phyloP scores from a whole-genome alignment of 2,113 vertebrate species.

The Eidolon helvum region DNA sequence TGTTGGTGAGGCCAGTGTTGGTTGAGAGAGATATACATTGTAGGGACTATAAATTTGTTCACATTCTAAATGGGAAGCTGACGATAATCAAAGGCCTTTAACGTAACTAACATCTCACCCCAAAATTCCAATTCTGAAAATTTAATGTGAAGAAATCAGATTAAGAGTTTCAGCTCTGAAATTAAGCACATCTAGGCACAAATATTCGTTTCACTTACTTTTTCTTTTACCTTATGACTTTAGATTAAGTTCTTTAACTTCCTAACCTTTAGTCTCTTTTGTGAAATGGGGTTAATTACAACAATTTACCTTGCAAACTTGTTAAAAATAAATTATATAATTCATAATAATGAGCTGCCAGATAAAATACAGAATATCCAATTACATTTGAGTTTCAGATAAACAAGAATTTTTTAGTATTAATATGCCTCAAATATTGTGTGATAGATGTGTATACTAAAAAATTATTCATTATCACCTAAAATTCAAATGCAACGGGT shows the following conservation, averaged over 20 bases:
- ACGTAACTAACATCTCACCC: not conserved
- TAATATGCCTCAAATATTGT: not conserved
- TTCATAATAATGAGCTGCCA: not conserved
- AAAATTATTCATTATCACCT: not conserved
- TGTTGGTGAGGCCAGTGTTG: not conserved
- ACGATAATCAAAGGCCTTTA: not conserved
- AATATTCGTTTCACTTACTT: not conserved
- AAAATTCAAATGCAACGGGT: not conserved
- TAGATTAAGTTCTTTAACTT: not conserved
- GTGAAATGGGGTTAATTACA: not conserved
- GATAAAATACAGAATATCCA: not conserved
- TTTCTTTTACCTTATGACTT: not conserved
- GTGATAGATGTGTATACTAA: not conserved
- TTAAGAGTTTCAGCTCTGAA: not conserved
- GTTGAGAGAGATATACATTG: not conserved
- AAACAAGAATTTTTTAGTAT: not conserved
- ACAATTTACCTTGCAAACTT: not conserved
- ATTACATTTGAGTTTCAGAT: not conserved
- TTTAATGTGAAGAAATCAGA: not conserved
- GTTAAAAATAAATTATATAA: not conserved
- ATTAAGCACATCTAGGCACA: not conserved
- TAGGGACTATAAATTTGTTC: not conserved
- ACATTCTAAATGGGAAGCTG: not conserved
- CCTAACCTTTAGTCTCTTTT: not conserved
- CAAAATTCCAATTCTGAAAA: not conserved